Conservation (phyloP, 1,140 invertebrate species). For the Ostrea denselamellosa region DNA sequence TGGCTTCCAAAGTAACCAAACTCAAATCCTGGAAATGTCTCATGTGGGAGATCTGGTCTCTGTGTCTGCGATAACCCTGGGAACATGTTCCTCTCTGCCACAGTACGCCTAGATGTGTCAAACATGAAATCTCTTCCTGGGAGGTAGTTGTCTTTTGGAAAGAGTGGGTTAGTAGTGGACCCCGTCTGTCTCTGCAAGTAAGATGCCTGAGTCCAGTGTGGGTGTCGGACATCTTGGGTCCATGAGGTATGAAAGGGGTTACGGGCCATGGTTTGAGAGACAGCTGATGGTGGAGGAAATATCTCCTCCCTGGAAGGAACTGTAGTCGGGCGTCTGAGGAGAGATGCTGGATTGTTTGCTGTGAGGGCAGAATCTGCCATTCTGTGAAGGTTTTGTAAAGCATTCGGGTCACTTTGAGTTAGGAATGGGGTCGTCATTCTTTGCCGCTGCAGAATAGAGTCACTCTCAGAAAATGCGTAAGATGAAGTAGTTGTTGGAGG, state of each 20-base stretch:
- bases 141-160: slow-evolving; percentile 73
- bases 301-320: slow-evolving; percentile 70
- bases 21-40: slow-evolving; percentile 72
- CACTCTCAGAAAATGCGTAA: slow-evolving; percentile 70
- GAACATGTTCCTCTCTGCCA: slow-evolving; percentile 73
- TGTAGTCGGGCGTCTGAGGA: slow-evolving; percentile 67
- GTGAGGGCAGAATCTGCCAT: slow-evolving; percentile 68
- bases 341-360: slow-evolving; percentile 63
- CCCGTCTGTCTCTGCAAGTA: slow-evolving; percentile 69
- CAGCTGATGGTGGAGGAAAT: slow-evolving; percentile 63
- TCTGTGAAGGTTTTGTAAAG: slow-evolving; percentile 64
- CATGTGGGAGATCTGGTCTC: slow-evolving; percentile 68
- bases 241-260: slow-evolving; percentile 74
- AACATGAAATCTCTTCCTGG: slow-evolving; percentile 74
- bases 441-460: slow-evolving; percentile 71
- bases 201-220: slow-evolving; percentile 71
- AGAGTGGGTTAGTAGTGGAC: slow-evolving; percentile 66
- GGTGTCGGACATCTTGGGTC: slow-evolving; percentile 71
- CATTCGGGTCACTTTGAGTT: slow-evolving; percentile 66
- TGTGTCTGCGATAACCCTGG: slow-evolving; percentile 70
- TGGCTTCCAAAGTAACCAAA: slow-evolving; percentile 73
- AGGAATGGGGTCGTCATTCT: slow-evolving; percentile 70
- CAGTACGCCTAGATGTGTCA: slow-evolving; percentile 69
- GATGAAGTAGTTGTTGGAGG: slow-evolving; percentile 62
- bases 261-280: slow-evolving; percentile 70